A percentile compares a stretch with the other conserved stretches of the same genome.
phyloP scores from a whole-genome alignment of 92 coral and sea anemone genomes.

The Metridium senile region DNA sequence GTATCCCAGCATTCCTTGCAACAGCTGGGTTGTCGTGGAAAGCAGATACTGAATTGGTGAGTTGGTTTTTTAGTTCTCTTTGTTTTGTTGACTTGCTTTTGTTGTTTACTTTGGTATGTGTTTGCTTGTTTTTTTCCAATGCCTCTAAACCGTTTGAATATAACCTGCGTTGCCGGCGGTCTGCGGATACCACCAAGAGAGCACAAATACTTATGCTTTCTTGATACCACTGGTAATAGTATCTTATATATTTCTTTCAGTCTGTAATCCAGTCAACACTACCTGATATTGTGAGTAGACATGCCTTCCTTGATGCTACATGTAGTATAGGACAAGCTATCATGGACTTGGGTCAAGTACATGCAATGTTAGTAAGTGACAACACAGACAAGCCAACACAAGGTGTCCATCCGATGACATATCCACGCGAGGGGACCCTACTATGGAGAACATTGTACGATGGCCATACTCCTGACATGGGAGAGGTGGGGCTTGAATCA shows the following conservation, averaged over 20 bases:
- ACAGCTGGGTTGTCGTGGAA: slow-evolving; percentile 96
- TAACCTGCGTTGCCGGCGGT: too few species aligned
- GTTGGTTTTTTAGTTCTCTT: background rate
- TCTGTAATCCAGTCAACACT: slow-evolving; percentile 58
- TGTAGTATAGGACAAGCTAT: slow-evolving; percentile 77
- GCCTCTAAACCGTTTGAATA: too few species aligned
- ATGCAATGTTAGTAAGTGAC: slow-evolving; percentile 43
- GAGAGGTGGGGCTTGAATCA: slow-evolving; percentile 49
- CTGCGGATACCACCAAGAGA: too few species aligned
- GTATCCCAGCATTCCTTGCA: slow-evolving; percentile 87
- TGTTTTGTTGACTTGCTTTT: background rate
- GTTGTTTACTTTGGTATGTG: background rate
- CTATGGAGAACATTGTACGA: slow-evolving; percentile 68
- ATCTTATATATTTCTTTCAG: slow-evolving; percentile 31
- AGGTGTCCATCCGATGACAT: slow-evolving; percentile 69
- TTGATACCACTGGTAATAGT: too few species aligned
- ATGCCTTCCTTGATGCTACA: slow-evolving; percentile 83
- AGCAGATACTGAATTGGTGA: slow-evolving; percentile 73
- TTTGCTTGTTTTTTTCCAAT: background rate
- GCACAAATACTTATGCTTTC: too few species aligned
- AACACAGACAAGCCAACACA: slow-evolving; percentile 35
- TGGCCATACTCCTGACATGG: slow-evolving; percentile 48
- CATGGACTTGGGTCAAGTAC: slow-evolving; percentile 69
- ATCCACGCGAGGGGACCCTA: slow-evolving; percentile 58
- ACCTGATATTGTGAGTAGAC: slow-evolving; percentile 72